Evolutionary conservation across 2,113 vertebrate genomes (phyloP), one percentile per base, ranked within the genome.

Genomic region (Neoarius graeffei): DNA sequence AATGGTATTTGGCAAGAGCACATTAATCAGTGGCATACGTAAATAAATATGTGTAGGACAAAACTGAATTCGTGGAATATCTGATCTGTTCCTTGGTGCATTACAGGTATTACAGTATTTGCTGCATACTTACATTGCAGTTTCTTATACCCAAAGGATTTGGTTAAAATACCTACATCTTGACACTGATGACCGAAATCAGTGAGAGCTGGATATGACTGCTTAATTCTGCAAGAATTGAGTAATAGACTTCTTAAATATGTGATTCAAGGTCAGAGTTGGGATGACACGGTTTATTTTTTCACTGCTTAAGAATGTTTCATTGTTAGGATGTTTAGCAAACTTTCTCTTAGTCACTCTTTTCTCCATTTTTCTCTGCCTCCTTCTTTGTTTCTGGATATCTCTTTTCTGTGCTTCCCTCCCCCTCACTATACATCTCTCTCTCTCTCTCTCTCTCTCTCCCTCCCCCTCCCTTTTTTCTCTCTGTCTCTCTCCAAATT

Each of bases 341-440:
- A 81, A 81, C 79, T 81, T 81, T 81, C 79, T 59, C 15, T 81
- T 81, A 35, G 27, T 59, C 56, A 59, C 27, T 20, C 27, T 10
- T 59, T 35, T 81, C 77, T 81, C 54, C 1, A 59, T 81, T 81
- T 81, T 59, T 80, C 52, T 80, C 52, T 56, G 52, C n/a, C 54
- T 79, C 20, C 50, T 79, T n/a, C 76, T 81, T 81, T 81, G 52
- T 81, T 81, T 59, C 56, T 20, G 15, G 19, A 81, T 4, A 59
- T 81, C n/a, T 81, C 17, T 4, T 81, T 59, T 60, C 27, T 81
- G 27, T 81, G 17, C 56, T 27, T 81, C 27, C 27, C 79, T 81
- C 56, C 79, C 79, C 27, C 52, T 81, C 56, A 59, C 56, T 81
- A 59, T 81, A 35, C 79, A 10, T 35, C 17, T 59, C n/a, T 81